Conservation (phyloP, 1,140 invertebrate species). For the Marisa cornuarietis region DNA sequence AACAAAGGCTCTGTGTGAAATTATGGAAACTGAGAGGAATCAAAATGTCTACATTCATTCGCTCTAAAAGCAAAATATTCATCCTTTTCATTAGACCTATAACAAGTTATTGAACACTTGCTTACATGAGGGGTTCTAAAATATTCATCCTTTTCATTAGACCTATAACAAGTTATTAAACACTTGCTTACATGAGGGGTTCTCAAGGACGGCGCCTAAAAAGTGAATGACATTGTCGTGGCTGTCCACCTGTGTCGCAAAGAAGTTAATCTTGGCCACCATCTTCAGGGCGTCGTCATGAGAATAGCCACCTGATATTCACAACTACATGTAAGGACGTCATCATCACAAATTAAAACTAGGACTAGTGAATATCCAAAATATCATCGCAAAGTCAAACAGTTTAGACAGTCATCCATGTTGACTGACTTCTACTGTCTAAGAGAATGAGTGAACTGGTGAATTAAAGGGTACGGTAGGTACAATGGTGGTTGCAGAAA, state of each 20-base stretch:
- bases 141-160: no score
- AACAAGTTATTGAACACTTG: no score
- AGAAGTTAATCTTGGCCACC: conserved; percentile 56
- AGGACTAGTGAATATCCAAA: background rate
- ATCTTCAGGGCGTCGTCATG: conserved; percentile 43
- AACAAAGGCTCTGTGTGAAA: background rate
- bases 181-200: conserved; percentile 33
- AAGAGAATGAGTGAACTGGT: no score
- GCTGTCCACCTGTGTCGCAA: conserved; percentile 37
- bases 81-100: no score
- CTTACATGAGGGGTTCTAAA: conserved; percentile 37
- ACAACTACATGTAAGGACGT: no score
- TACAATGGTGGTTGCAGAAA: background rate
- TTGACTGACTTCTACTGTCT: no score
- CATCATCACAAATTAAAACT: no score
- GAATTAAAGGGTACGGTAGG: no score
- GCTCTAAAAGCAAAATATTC: no score
- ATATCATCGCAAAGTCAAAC: background rate
- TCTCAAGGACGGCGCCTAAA: conserved; percentile 44
- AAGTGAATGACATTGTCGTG: conserved; percentile 48
- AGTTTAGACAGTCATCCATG: no score
- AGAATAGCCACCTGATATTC: conserved; percentile 11
- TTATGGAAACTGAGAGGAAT: background rate
- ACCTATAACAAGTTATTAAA: no score
- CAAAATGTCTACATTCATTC: no score